Evolutionary conservation across 2,113 vertebrate species (phyloP).

Genomic region (Chionis minor): DNA sequence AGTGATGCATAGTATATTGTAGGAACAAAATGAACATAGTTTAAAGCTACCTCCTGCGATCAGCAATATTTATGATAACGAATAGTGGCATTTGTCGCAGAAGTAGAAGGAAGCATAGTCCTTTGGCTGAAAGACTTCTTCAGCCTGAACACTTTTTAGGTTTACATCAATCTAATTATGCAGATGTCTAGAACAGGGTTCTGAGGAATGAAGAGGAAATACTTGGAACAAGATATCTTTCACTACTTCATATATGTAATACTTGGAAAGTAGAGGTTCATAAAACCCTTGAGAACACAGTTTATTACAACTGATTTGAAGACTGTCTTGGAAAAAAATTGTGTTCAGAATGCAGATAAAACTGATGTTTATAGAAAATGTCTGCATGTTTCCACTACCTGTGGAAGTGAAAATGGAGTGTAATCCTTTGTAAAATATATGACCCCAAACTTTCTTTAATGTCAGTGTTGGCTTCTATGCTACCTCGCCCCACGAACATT

Average conservation of each 20-base stretch:
- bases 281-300: background rate
- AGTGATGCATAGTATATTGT: background rate
- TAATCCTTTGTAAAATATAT: background rate
- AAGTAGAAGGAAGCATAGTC: background rate
- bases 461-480: background rate
- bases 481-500: background rate
- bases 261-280: background rate
- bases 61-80: background rate
- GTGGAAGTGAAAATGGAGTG: background rate
- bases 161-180: background rate
- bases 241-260: background rate
- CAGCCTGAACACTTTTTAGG: background rate
- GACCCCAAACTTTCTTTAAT: background rate
- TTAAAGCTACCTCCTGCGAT: background rate
- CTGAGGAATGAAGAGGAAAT: background rate
- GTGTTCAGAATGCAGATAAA: background rate
- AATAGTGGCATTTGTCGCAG: background rate
- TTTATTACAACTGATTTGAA: background rate
- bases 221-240: background rate
- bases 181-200: background rate
- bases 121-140: background rate
- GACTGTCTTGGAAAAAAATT: background rate
- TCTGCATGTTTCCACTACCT: background rate
- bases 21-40: background rate
- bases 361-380: background rate